Evolutionary conservation across 2,888 invertebrate genomes (phyloP).

Genomic region (Drosophila multiciliata): DNA sequence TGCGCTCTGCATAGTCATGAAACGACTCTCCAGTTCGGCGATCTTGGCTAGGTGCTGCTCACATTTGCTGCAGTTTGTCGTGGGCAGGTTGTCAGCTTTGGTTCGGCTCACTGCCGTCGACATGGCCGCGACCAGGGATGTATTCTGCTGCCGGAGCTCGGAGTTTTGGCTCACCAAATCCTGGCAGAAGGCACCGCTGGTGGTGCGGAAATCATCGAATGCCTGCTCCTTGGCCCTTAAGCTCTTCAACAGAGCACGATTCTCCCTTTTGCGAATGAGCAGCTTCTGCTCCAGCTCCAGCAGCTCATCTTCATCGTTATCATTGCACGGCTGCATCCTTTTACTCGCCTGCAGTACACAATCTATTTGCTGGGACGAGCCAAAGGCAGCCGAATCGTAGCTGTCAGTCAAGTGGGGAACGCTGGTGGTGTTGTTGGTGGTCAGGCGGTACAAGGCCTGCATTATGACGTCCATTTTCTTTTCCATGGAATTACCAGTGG

Average conservation of each 20-base stretch:
- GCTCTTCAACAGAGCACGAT: constrained; percentile 63
- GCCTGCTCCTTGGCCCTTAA: constrained; percentile 51
- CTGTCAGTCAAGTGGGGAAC: not conserved
- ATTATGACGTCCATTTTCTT: constrained; percentile 54
- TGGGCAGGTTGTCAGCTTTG: not conserved
- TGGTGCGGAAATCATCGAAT: constrained; percentile 37
- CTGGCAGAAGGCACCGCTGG: constrained; percentile 42
- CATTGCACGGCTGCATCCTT: not conserved
- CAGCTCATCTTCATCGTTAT: constrained; percentile 66
- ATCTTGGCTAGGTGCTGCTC: constrained; percentile 29
- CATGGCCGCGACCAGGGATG: constrained; percentile 21
- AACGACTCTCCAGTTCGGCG: constrained; percentile 15
- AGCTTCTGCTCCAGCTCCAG: constrained; percentile 83
- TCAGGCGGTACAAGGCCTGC: constrained; percentile 36
- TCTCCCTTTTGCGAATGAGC: constrained; percentile 82
- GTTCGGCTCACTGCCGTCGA: not conserved
- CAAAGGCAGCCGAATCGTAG: constrained; percentile 3
- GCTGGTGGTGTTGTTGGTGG: not conserved
- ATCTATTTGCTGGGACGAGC: not conserved
- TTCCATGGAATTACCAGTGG: constrained; percentile 34
- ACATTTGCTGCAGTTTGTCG: constrained; percentile 36
- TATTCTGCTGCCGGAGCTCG: constrained; percentile 42
- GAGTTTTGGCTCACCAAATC: constrained; percentile 39
- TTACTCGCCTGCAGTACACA: not conserved
- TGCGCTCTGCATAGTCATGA: constrained; percentile 1